Evolutionary conservation across 2,888 invertebrate species (phyloP).

Genomic region (Leptarthrus brevirostris): DNA sequence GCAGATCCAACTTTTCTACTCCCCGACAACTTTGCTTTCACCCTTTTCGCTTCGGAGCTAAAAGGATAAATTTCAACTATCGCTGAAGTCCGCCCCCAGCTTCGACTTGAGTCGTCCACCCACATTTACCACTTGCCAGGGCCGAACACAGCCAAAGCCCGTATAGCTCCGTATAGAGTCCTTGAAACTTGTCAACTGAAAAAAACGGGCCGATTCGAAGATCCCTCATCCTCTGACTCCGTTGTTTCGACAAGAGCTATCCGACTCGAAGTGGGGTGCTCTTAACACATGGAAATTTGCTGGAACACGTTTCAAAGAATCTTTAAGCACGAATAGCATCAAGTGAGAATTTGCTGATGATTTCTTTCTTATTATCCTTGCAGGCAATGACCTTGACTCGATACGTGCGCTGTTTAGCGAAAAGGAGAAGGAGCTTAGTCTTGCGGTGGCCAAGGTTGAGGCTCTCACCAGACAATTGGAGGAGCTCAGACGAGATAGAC

Average conservation of each 20-base stretch:
- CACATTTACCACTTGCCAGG: not conserved
- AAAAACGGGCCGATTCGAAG: not conserved
- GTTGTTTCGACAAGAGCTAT: too few relatives aligned
- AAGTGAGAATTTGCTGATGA: slow-evolving; percentile 1
- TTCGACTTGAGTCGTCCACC: not conserved
- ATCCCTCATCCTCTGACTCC: not conserved
- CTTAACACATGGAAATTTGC: slow-evolving; percentile 25
- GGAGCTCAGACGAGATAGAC: slow-evolving; percentile 81
- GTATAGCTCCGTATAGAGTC: too few relatives aligned
- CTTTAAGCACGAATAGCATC: too few relatives aligned
- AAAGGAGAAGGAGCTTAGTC: slow-evolving; percentile 94
- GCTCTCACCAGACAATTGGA: slow-evolving; percentile 95
- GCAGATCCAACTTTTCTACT: not conserved
- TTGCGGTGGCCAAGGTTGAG: slow-evolving; percentile 98
- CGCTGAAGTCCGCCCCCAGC: not conserved
- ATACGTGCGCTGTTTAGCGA: slow-evolving; percentile 96
- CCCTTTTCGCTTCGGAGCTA: not conserved
- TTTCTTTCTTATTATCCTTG: slow-evolving; percentile 50
- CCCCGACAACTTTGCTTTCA: not conserved
- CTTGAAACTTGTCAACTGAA: not conserved
- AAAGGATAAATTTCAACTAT: slow-evolving; percentile 11
- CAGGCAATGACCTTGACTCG: slow-evolving; percentile 95
- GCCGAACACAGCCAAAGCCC: too few relatives aligned
- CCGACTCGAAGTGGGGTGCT: not conserved
- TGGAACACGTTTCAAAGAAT: not conserved